A percentile compares a stretch with the other conserved stretches of the same genome.
phyloP scores from a whole-genome alignment of 2,888 invertebrate genomes.

The Agelastica alni region DNA sequence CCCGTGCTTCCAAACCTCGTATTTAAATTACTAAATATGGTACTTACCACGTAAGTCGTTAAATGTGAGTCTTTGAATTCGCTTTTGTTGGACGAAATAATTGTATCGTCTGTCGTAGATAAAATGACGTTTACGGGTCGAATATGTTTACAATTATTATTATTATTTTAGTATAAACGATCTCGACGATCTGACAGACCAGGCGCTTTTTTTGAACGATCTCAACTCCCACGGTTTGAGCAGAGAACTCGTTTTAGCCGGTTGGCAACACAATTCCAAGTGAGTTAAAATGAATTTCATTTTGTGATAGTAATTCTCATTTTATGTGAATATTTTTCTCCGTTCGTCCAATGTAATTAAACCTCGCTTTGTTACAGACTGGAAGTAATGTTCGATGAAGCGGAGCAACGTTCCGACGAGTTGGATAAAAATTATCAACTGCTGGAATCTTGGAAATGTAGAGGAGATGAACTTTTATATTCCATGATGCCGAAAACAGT shows the following conservation, averaged over 20 bases:
- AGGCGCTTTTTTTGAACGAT: slow-evolving; percentile 78
- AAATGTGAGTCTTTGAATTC: no score
- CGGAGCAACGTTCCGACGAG: slow-evolving; percentile 75
- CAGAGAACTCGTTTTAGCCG: slow-evolving; percentile 77
- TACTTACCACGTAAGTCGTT: no score
- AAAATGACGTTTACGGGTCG: no score
- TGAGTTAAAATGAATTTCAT: no score
- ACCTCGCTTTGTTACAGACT: no score
- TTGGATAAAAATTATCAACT: slow-evolving; percentile 76
- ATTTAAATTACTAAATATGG: no score
- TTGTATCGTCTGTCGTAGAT: no score
- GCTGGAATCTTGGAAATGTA: slow-evolving; percentile 81
- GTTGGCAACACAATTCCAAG: slow-evolving; percentile 82
- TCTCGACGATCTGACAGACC: slow-evolving; percentile 76
- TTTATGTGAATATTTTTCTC: neutral
- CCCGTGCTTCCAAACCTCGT: no score
- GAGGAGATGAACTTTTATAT: slow-evolving; percentile 82
- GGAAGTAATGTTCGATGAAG: slow-evolving; percentile 79
- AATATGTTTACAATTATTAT: no score
- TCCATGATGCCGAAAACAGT: slow-evolving; percentile 88
- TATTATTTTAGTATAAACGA: slow-evolving; percentile 71
- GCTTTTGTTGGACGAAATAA: no score
- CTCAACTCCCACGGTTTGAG: slow-evolving; percentile 83
- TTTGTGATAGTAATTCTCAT: no score
- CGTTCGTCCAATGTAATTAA: neutral